These are phyloP conservation scores for Penaeus indicus DNA, from an alignment of 1,140 invertebrate genomes.

Conservation along the genomic window DNA sequence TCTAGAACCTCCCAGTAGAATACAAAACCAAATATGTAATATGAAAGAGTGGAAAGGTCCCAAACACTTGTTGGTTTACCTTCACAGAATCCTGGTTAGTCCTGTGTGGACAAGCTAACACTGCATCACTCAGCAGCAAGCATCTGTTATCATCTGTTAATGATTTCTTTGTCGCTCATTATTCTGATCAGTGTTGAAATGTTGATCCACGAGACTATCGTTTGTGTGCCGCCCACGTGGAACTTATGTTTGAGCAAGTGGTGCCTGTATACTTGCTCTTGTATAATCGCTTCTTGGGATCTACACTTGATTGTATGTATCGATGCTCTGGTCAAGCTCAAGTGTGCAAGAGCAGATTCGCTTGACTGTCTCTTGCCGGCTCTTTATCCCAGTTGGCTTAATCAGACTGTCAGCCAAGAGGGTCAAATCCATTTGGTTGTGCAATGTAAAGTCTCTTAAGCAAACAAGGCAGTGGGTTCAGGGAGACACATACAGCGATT, in stretches of 20 bases:
- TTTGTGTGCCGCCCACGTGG: conserved; percentile 64
- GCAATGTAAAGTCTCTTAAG: too few relatives aligned
- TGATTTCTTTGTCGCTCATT: conserved; percentile 61
- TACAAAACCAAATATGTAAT: not conserved
- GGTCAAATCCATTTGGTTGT: not conserved
- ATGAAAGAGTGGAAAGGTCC: conserved; percentile 44
- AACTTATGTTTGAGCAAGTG: conserved; percentile 63
- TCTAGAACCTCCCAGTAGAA: too few relatives aligned
- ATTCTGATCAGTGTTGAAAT: conserved; percentile 62
- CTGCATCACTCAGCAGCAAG: conserved; percentile 62
- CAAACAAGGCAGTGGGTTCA: too few relatives aligned
- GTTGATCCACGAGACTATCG: conserved; percentile 63
- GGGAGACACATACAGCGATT: too few relatives aligned
- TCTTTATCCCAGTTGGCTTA: conserved; percentile 23
- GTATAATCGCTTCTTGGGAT: conserved; percentile 61
- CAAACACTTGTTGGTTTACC: conserved; percentile 58
- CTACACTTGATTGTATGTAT: conserved; percentile 64
- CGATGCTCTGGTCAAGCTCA: conserved; percentile 50
- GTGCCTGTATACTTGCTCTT: conserved; percentile 63
- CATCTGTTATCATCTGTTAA: conserved; percentile 63
- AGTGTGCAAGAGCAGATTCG: conserved; percentile 45
- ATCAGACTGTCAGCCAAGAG: conserved; percentile 6
- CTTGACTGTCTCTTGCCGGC: conserved; percentile 17
- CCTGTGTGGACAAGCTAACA: conserved; percentile 64
- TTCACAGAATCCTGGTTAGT: conserved; percentile 58